These are phyloP conservation scores for Galaxias olidus DNA, from an alignment of 2,797 vertebrate genomes.

Conservation along the genomic window DNA sequence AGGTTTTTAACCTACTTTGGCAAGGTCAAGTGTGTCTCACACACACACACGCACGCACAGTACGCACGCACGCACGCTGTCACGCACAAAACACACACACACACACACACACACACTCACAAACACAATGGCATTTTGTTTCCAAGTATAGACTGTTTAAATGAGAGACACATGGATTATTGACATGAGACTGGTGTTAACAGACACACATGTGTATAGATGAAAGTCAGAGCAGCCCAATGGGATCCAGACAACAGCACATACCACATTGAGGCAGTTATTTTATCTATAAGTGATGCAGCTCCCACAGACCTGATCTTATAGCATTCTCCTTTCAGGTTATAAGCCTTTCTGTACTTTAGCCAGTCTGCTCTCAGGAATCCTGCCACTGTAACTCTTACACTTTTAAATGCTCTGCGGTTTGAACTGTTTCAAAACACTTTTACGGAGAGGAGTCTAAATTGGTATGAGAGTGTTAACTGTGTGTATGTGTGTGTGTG, in stretches of 20 bases:
- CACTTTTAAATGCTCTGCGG: background rate
- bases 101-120: conserved; percentile 5
- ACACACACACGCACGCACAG: background rate
- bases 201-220: background rate
- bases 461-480: background rate
- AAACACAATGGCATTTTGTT: conserved; percentile 25
- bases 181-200: background rate
- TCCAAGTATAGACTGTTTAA: conserved; percentile 33
- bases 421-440: background rate
- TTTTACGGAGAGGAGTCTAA: background rate
- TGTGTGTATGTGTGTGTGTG: conserved; percentile 9
- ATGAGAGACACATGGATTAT: conserved; percentile 49
- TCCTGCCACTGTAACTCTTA: no score
- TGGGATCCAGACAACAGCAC: no score
- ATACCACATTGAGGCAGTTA: no score
- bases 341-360: background rate
- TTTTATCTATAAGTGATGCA: no score
- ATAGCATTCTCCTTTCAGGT: no score
- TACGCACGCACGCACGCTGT: background rate
- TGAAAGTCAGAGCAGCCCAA: no score
- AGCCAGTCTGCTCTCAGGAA: background rate
- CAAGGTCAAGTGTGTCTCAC: background rate
- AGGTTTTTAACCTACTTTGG: background rate
- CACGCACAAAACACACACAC: conserved; percentile 8
- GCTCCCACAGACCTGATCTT: no score